Percentiles rank a stretch among this genome's conserved stretches.
Evolutionary conservation across 2,888 invertebrate species (phyloP).

Genomic region (Psylliodes chrysocephalus): DNA sequence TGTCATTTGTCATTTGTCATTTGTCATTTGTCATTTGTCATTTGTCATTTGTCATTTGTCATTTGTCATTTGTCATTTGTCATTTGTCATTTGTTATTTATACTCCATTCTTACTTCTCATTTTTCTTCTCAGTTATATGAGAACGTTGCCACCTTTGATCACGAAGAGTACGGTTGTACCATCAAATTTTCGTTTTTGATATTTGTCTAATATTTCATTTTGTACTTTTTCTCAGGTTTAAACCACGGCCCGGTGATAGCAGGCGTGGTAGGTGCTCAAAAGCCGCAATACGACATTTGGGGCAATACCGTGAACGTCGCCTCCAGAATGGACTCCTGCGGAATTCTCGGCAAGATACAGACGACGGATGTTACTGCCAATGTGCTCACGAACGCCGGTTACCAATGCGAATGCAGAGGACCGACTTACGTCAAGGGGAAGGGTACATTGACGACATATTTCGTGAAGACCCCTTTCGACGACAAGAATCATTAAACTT

Average conservation of each 20-base stretch:
- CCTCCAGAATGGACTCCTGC: conserved; percentile 96
- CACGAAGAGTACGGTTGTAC: too few relatives aligned
- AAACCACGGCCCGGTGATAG: conserved; percentile 92
- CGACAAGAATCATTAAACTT: conserved; percentile 57
- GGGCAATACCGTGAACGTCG: conserved; percentile 98
- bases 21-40: too few relatives aligned
- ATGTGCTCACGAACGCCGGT: conserved; percentile 84
- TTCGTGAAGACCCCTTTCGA: conserved; percentile 89
- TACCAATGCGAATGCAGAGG: conserved; percentile 92
- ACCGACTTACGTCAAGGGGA: conserved; percentile 94
- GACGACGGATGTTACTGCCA: conserved; percentile 84
- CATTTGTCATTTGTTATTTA: too few relatives aligned
- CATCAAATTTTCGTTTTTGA: too few relatives aligned
- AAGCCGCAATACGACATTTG: conserved; percentile 99
- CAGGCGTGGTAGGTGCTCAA: conserved; percentile 96
- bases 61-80: too few relatives aligned
- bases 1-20: too few relatives aligned
- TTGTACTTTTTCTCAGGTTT: conserved; percentile 69
- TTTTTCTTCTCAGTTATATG: too few relatives aligned
- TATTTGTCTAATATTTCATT: too few relatives aligned
- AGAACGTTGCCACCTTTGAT: too few relatives aligned
- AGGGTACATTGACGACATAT: conserved; percentile 89
- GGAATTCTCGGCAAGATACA: conserved; percentile 85
- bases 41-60: too few relatives aligned
- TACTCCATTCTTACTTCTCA: too few relatives aligned